Evolutionary conservation across 1,140 invertebrate species (phyloP), one percentile per base, ranked within the genome.

Genomic region (Atopsyche davidsoni): DNA sequence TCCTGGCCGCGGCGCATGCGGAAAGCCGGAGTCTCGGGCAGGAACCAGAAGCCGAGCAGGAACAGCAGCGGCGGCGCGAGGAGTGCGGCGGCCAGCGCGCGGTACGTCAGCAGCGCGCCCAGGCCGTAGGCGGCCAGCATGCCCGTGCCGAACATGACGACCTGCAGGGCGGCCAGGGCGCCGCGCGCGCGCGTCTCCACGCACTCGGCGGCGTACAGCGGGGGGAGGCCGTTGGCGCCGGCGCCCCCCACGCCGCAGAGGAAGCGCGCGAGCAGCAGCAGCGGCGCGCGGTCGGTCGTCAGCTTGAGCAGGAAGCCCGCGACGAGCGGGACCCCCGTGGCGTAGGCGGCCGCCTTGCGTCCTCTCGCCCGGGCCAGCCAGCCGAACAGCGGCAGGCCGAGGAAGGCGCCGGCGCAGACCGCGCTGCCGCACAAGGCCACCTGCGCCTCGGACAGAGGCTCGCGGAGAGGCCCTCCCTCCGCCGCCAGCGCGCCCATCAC

Each of bases 151-250:
- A 43, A 50, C 39, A 41, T 19, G 19, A 43, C 40, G 1, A 36
- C 7, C 2, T 43, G 63, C 55, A 76, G n/a, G 0, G 67, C 63
- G 0, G 56, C 54, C 13, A 44, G 63, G 38, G 13, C 18, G 0
- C 81, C 80, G 11, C 80, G 60, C 9, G 74, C 65, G 4, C 65
- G 65, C 22, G 72, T 68, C 2, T 74, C 67, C 0, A 76, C 63
- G 0, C 75, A 77, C 62, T 83, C 81, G 2, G 72, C 69, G 2
- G 81, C 64, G 55, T 82, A 82, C 0, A 78, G 58, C 0, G 79
- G 74, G 0, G 66, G 62, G n/a, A 74, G 46, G 14, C 79, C 70
- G 13, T 73, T 61, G 0, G 63, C 47, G 9, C 72, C 62, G 0
- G 72, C 79, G 28, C 69, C 69, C 2, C 64, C 68, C 3, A 80